Evolutionary conservation across 2,888 invertebrate species (phyloP).

Genomic region (Chromoteleia sp.): DNA sequence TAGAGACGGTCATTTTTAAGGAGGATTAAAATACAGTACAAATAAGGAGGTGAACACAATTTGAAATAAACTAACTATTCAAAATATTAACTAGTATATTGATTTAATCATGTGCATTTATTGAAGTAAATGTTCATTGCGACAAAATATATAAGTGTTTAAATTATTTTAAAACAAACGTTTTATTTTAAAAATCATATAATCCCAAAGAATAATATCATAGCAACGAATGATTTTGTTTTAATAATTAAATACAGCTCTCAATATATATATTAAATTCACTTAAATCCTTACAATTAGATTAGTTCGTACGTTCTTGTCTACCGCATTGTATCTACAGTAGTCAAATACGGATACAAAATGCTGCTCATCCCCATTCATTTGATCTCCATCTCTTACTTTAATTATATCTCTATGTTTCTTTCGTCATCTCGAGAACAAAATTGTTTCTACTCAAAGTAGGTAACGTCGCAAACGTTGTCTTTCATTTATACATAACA

Average conservation of each 20-base stretch:
- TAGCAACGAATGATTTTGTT: slow-evolving; percentile 83
- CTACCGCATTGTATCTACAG: slow-evolving; percentile 81
- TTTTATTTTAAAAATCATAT: slow-evolving; percentile 84
- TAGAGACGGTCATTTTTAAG: too few relatives aligned
- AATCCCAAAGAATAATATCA: slow-evolving; percentile 83
- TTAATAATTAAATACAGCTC: slow-evolving; percentile 83
- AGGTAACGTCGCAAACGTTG: slow-evolving; percentile 2
- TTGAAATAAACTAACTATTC: too few relatives aligned
- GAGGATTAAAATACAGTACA: too few relatives aligned
- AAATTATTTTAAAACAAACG: slow-evolving; percentile 81
- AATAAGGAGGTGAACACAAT: too few relatives aligned
- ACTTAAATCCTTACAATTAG: slow-evolving; percentile 79
- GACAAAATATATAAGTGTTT: too few relatives aligned
- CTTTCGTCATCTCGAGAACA: not conserved
- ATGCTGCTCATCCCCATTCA: slow-evolving; percentile 73
- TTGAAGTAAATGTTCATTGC: too few relatives aligned
- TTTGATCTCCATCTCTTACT: slow-evolving; percentile 27
- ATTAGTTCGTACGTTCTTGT: slow-evolving; percentile 76
- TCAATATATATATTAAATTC: slow-evolving; percentile 83
- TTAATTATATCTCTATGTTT: slow-evolving; percentile 21
- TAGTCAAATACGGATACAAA: slow-evolving; percentile 81
- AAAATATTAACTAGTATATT: too few relatives aligned
- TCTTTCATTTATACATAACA: slow-evolving; percentile 14
- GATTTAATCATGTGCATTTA: too few relatives aligned
- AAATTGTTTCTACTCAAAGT: slow-evolving; percentile 9